Evolutionary conservation across 2,888 invertebrate species (phyloP).

Genomic region (Neria commutata): DNA sequence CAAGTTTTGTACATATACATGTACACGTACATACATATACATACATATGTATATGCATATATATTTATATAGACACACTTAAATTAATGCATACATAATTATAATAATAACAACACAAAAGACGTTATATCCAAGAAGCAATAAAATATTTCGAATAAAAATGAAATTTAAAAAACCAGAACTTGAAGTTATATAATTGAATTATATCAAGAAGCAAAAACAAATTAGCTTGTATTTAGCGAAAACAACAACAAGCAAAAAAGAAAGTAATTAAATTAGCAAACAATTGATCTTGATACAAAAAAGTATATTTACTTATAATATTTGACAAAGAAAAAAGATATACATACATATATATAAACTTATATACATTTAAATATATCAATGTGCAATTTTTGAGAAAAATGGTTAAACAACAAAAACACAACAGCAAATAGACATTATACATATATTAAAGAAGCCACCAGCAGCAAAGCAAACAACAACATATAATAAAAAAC

Average conservation of each 20-base stretch:
- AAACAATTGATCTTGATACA: constrained; percentile 13
- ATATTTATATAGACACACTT: too few species aligned
- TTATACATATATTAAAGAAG: constrained; percentile 1
- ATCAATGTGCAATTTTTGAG: constrained; percentile 57
- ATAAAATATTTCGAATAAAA: constrained; percentile 46
- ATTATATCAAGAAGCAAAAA: constrained; percentile 37
- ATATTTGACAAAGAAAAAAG: constrained; percentile 43
- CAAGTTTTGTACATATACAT: too few species aligned
- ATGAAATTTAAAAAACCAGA: constrained; percentile 36
- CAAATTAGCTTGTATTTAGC: constrained; percentile 42
- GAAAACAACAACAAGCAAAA: too few species aligned
- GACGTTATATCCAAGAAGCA: constrained; percentile 57
- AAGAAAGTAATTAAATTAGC: constrained; percentile 37
- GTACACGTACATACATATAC: too few species aligned
- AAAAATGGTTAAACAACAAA: too few species aligned
- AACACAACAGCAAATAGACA: too few species aligned
- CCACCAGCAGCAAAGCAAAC: constrained; percentile 8
- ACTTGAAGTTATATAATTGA: constrained; percentile 48
- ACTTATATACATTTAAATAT: constrained; percentile 51
- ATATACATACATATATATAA: neutral
- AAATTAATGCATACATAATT: too few species aligned
- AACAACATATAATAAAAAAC: constrained; percentile 3
- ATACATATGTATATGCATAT: too few species aligned
- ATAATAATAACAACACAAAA: too few species aligned
- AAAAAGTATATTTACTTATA: constrained; percentile 37